phyloP scores from a whole-genome alignment of 1,140 invertebrate species.

The Mamestra configurata region DNA sequence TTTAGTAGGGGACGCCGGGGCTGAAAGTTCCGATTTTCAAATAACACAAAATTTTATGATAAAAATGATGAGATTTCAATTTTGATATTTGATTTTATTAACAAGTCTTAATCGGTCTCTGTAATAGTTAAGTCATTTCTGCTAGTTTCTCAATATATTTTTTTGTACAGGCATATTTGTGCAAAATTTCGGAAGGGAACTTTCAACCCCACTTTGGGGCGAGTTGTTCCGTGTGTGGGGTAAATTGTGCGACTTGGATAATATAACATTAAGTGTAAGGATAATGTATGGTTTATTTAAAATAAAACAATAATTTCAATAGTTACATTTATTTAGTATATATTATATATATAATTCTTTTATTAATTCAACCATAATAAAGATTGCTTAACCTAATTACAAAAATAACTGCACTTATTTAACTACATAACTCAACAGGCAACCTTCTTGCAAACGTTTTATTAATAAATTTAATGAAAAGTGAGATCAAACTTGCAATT shows the following conservation, averaged over 20 bases:
- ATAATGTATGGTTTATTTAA: neutral
- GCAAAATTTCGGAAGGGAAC: conserved; percentile 7
- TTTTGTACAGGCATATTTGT: conserved; percentile 3
- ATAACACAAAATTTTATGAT: too few species aligned
- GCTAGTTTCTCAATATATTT: neutral
- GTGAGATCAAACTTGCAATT: too few species aligned
- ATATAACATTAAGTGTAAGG: neutral
- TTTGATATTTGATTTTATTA: conserved; percentile 1
- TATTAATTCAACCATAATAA: too few species aligned
- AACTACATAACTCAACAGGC: neutral
- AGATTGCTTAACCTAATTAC: too few species aligned
- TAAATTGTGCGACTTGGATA: conserved; percentile 1
- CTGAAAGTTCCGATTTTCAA: too few species aligned
- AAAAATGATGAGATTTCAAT: neutral
- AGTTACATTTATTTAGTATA: too few species aligned
- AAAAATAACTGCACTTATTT: neutral
- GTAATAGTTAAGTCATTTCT: neutral
- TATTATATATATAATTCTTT: too few species aligned
- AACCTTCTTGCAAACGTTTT: too few species aligned
- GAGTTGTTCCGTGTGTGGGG: conserved; percentile 7
- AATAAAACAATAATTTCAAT: too few species aligned
- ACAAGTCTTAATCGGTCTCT: neutral
- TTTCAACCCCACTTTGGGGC: too few species aligned
- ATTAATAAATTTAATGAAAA: too few species aligned
- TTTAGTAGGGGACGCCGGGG: too few species aligned